Base-by-base conservation (phyloP, 2,113 vertebrate species). In the Coryphaenoides rupestris region DNA sequence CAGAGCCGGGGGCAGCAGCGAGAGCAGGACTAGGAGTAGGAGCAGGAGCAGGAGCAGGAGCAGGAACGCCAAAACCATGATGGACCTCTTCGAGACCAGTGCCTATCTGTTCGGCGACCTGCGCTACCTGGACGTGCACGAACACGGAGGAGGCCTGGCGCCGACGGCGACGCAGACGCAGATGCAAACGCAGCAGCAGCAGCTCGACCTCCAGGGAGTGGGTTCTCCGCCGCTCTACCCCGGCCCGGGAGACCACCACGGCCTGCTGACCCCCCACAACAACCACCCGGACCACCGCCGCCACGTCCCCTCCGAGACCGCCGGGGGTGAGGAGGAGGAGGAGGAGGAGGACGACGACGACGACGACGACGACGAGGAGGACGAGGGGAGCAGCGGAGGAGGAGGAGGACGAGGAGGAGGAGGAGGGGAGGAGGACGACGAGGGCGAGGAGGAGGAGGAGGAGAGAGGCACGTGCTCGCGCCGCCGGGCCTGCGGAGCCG, bases 41-140 rank as follows among this genome's bases (percentile, higher is more conserved):
- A n/a, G n/a, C n/a, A n/a, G n/a, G n/a, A n/a, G n/a, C n/a, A n/a
- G n/a, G n/a, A n/a, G n/a, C n/a, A n/a, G 84, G 91, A 86, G 71
- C 49, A 23, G 91, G 88, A 91, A 90, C 94, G n/a, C n/a, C n/a
- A n/a, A n/a, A n/a, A 98, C 91, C 92, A 98, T 98, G 95, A 98
- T 99, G 97, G 96, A 99, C 93, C 94, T 99, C 92, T 99, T 99
- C 75, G 97, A 99, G 94, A 94, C 95, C 83, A 94, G 92, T 78
- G 91, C 94, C 88, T 98, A 96, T 91, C 96, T 98, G 87, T 98
- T 98, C 84, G 86, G 80, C 53, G 91, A 92, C 73, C 66, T 92
- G 77, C 89, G 87, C 26, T 98, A 96, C 62, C 89, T 99, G 80
- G 96, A 98, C 1, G 93, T 90, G n/a, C n/a, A n/a, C 2, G 95